A percentile compares a stretch with the other conserved stretches of the same genome.
Conservation (phyloP, 2,797 vertebrate species). For the Neosalanx taihuensis region DNA sequence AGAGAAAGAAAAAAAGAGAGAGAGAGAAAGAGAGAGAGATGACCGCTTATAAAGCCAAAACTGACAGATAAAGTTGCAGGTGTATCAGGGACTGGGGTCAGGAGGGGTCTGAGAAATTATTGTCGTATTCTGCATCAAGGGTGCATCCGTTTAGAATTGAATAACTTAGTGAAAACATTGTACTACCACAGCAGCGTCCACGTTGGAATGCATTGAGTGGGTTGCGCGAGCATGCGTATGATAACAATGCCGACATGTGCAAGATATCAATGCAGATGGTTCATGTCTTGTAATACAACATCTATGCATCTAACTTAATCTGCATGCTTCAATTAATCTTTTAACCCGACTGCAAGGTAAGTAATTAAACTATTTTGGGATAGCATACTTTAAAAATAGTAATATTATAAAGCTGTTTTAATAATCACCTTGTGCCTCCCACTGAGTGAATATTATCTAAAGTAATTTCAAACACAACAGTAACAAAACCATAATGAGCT, state of each 20-base stretch:
- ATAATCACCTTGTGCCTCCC: background rate
- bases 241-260: constrained; percentile 60
- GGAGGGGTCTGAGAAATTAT: constrained; percentile 46
- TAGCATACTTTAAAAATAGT: background rate
- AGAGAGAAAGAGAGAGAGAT: constrained; percentile 26
- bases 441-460: background rate
- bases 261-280: constrained; percentile 8
- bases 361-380: background rate
- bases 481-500: background rate
- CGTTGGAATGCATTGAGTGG: constrained; percentile 18
- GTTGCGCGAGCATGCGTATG: constrained; percentile 40
- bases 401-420: background rate
- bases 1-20: constrained; percentile 22
- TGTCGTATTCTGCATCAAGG: constrained; percentile 42
- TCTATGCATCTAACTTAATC: constrained; percentile 40
- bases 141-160: constrained; percentile 23
- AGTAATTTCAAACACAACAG: background rate
- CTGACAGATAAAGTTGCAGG: constrained; percentile 49
- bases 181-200: constrained; percentile 37
- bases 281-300: constrained; percentile 16
- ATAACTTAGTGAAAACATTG: constrained; percentile 33
- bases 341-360: constrained; percentile 5
- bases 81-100: constrained; percentile 42
- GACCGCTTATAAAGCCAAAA: constrained; percentile 63
- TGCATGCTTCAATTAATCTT: constrained; percentile 38